A percentile compares a stretch with the other conserved stretches of the same genome.
Evolutionary conservation across 2,888 invertebrate genomes (phyloP).

Genomic region (Crematogaster levior): DNA sequence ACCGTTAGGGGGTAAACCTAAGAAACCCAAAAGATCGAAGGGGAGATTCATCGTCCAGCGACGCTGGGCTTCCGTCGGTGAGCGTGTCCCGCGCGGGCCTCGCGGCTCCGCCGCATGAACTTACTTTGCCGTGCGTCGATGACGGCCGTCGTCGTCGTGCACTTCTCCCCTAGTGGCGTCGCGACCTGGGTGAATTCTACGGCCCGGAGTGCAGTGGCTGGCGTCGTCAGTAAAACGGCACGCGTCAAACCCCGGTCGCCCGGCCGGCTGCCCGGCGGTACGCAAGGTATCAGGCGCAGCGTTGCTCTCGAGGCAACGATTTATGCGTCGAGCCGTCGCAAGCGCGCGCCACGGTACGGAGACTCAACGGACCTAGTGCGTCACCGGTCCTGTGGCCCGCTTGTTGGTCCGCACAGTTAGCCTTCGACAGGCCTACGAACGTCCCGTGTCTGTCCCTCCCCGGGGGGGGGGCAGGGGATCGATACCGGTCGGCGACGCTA

Average conservation of each 20-base stretch:
- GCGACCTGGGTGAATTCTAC: constrained; percentile 86
- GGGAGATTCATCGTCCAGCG: constrained; percentile 78
- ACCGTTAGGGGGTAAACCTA: constrained; percentile 85
- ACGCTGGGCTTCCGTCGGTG: constrained; percentile 76
- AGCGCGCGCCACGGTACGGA: constrained; percentile 63
- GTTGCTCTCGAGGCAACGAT: constrained; percentile 50
- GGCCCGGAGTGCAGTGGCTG: constrained; percentile 82
- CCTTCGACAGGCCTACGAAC: constrained; percentile 75
- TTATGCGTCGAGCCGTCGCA: constrained; percentile 71
- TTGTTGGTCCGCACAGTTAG: constrained; percentile 73
- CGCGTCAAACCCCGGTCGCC: constrained; percentile 80
- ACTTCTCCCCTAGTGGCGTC: constrained; percentile 87
- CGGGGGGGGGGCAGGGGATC: not conserved
- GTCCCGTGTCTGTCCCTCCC: too few species aligned
- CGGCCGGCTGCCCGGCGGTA: constrained; percentile 79
- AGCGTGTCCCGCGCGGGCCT: constrained; percentile 70
- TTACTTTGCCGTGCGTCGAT: constrained; percentile 45
- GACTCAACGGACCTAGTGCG: constrained; percentile 73
- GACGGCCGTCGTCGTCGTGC: constrained; percentile 77
- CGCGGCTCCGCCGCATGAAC: constrained; percentile 39
- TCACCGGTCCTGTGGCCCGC: constrained; percentile 70
- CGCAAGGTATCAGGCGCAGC: constrained; percentile 82
- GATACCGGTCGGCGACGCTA: too few species aligned
- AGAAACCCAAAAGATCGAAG: constrained; percentile 86
- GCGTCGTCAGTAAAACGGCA: constrained; percentile 63